phyloP scores from a whole-genome alignment of 2,888 invertebrate species.

The Dasysyrphus tricinctus region DNA sequence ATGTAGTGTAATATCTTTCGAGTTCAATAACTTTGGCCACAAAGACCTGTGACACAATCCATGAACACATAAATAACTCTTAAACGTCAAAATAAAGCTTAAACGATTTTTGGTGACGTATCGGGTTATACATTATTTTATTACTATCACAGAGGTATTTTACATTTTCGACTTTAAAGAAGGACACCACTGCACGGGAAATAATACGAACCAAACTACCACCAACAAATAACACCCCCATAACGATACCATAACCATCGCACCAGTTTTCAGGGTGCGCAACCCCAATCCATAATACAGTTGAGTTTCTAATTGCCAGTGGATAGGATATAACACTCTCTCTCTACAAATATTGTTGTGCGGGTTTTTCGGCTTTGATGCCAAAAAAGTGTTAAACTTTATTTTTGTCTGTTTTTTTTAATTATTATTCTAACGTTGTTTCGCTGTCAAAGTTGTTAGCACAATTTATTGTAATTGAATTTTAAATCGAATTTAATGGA shows the following conservation, averaged over 20 bases:
- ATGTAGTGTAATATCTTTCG: too few species aligned
- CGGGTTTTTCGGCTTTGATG: constrained; percentile 39
- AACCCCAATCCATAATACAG: constrained; percentile 49
- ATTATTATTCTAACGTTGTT: constrained; percentile 20
- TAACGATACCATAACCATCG: constrained; percentile 62
- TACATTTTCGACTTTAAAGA: background rate
- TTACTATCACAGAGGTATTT: background rate
- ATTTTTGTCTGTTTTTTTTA: background rate
- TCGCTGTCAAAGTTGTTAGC: constrained; percentile 35
- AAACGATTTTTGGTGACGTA: too few species aligned
- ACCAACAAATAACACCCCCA: constrained; percentile 34
- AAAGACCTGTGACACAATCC: too few species aligned
- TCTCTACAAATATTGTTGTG: constrained; percentile 16
- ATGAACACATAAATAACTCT: too few species aligned
- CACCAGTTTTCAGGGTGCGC: constrained; percentile 68
- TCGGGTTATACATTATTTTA: background rate
- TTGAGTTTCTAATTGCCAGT: constrained; percentile 63
- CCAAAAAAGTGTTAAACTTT: constrained; percentile 47
- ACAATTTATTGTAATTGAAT: constrained; percentile 52
- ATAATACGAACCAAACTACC: constrained; percentile 12
- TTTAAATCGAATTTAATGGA: constrained; percentile 44
- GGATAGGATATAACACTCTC: constrained; percentile 50
- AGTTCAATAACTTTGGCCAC: too few species aligned
- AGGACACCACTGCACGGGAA: background rate
- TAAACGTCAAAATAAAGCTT: too few species aligned